Evolutionary conservation across 2,113 vertebrate genomes (phyloP).

Genomic region (Panthera uncia): DNA sequence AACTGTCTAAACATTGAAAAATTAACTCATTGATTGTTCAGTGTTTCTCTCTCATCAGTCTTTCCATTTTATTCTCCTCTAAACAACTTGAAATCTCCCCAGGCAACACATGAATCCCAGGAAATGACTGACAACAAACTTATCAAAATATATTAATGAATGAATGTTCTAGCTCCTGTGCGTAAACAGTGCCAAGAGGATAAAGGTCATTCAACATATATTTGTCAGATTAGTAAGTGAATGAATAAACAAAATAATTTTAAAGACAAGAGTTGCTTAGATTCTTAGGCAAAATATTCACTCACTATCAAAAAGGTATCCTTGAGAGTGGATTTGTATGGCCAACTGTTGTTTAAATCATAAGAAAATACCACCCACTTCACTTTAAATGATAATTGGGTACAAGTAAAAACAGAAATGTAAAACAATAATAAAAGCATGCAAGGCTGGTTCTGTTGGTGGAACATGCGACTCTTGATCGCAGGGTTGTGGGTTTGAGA

Average conservation of each 20-base stretch:
- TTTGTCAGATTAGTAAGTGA: neutral
- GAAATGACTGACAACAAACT: neutral
- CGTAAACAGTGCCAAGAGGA: neutral
- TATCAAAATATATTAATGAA: neutral
- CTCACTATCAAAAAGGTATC: neutral
- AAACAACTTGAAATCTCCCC: neutral
- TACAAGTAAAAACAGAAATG: neutral
- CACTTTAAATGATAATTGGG: neutral
- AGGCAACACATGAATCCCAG: neutral
- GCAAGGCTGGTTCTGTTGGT: neutral
- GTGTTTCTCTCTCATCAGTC: neutral
- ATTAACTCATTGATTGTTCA: neutral
- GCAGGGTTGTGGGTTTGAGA: neutral
- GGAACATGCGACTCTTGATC: neutral
- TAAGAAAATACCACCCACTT: neutral
- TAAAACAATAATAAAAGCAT: neutral
- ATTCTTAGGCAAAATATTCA: neutral
- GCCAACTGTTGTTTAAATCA: neutral
- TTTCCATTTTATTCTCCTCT: neutral
- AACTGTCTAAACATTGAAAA: neutral
- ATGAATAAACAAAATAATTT: neutral
- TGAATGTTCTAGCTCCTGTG: neutral
- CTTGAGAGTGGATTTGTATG: neutral
- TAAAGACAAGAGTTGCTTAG: neutral
- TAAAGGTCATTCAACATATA: neutral